Evolutionary conservation across 2,797 vertebrate genomes (phyloP).

Genomic region (Holocentrus rufus): DNA sequence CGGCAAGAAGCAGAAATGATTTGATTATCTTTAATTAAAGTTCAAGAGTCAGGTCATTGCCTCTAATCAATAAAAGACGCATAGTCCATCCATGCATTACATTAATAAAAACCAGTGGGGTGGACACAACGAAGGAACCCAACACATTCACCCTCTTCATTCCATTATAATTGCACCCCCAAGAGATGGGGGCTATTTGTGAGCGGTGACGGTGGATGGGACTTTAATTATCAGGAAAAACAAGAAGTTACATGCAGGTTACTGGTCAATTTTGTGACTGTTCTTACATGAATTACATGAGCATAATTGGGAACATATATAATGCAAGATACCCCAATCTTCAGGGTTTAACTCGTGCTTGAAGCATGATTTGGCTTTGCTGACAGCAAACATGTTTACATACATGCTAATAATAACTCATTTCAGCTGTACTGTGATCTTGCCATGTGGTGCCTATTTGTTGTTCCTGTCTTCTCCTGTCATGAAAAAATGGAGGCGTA

Average conservation of each 20-base stretch:
- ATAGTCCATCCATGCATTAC: conserved; percentile 32
- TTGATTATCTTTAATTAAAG: conserved; percentile 40
- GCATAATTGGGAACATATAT: background rate
- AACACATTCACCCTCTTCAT: conserved; percentile 42
- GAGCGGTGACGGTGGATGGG: background rate
- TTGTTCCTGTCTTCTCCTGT: too few species aligned
- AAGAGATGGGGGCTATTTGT: conserved; percentile 2
- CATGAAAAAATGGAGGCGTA: too few species aligned
- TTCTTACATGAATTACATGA: background rate
- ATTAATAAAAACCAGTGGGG: conserved; percentile 63
- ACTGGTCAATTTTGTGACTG: conserved; percentile 14
- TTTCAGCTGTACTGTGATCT: too few species aligned
- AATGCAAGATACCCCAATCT: background rate
- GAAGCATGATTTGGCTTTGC: conserved; percentile 21
- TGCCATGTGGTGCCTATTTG: too few species aligned
- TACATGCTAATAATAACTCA: conserved; percentile 1
- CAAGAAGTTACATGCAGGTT: background rate
- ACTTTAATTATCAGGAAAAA: background rate
- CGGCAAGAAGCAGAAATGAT: conserved; percentile 11
- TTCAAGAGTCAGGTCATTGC: conserved; percentile 32
- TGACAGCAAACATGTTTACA: conserved; percentile 15
- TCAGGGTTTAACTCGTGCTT: background rate
- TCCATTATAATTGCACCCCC: background rate
- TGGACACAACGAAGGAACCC: conserved; percentile 16
- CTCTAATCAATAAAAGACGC: conserved; percentile 47